Conservation (phyloP, 2,113 vertebrate species). For the Malurus alboscapulatus region DNA sequence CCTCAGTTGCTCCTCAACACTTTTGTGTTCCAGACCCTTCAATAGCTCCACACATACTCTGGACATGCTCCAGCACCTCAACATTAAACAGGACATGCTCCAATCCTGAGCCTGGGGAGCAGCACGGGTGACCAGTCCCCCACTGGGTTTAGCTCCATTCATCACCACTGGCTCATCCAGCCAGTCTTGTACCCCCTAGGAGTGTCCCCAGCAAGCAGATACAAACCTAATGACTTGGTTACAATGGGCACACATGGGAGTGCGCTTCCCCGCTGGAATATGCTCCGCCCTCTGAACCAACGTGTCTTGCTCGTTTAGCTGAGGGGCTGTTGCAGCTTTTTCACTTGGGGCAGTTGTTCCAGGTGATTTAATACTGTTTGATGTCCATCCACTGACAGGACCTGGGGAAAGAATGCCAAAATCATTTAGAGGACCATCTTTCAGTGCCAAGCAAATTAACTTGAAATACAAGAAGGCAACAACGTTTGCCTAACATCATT, state of each 20-base stretch:
- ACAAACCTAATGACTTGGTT: slow-evolving; percentile 89
- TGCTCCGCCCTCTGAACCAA: slow-evolving; percentile 93
- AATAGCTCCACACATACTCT: background rate
- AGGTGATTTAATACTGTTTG: slow-evolving; percentile 63
- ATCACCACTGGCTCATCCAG: background rate
- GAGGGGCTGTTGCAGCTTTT: slow-evolving; percentile 64
- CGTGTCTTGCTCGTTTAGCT: slow-evolving; percentile 81
- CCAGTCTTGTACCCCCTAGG: background rate
- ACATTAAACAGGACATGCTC: background rate
- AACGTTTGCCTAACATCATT: background rate
- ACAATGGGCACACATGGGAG: slow-evolving; percentile 92
- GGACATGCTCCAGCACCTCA: background rate
- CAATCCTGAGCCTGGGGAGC: background rate
- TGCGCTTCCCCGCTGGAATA: slow-evolving; percentile 89
- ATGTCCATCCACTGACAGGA: slow-evolving; percentile 76
- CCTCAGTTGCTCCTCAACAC: background rate
- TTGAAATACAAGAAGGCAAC: background rate
- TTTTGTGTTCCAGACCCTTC: background rate
- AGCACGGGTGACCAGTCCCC: accelerated
- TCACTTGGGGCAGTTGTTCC: slow-evolving; percentile 32
- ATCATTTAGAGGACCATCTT: background rate
- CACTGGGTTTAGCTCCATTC: background rate
- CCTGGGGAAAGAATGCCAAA: slow-evolving; percentile 39
- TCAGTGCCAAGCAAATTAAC: background rate
- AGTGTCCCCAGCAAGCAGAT: background rate